phyloP scores from a whole-genome alignment of 2,888 invertebrate species.

The Heliothis peltigera region DNA sequence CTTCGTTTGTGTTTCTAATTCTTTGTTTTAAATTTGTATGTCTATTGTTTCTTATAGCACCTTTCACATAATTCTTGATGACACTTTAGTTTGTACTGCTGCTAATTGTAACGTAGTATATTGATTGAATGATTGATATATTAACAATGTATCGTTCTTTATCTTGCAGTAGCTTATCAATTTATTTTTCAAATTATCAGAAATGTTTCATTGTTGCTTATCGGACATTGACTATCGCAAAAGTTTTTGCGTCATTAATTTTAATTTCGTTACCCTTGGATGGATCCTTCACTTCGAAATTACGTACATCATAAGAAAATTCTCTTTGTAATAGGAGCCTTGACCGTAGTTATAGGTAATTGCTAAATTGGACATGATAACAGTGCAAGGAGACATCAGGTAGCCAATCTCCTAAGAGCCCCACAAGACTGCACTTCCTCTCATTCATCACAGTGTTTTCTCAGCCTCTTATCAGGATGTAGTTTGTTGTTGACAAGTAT shows the following conservation, averaged over 20 bases:
- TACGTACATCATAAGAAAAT: neutral
- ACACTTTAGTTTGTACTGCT: slow-evolving; percentile 15
- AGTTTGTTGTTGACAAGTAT: slow-evolving; percentile 31
- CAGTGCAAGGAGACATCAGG: slow-evolving; percentile 16
- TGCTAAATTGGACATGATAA: slow-evolving; percentile 40
- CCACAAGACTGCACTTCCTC: slow-evolving; percentile 19
- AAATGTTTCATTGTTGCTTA: slow-evolving; percentile 50
- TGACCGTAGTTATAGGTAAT: slow-evolving; percentile 39
- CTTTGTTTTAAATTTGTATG: slow-evolving; percentile 16
- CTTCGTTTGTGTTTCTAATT: slow-evolving; percentile 48
- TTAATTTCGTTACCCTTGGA: slow-evolving; percentile 8
- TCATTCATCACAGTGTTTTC: slow-evolving; percentile 15
- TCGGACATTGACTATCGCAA: slow-evolving; percentile 40
- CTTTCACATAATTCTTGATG: slow-evolving; percentile 8
- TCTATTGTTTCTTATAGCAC: slow-evolving; percentile 17
- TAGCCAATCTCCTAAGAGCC: slow-evolving; percentile 19
- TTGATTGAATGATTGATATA: slow-evolving; percentile 27
- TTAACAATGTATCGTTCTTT: slow-evolving; percentile 42
- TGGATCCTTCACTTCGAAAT: neutral
- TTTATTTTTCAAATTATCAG: slow-evolving; percentile 41
- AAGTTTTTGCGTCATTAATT: slow-evolving; percentile 19
- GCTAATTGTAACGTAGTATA: slow-evolving; percentile 4
- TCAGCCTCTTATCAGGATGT: slow-evolving; percentile 30
- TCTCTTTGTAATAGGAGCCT: slow-evolving; percentile 17
- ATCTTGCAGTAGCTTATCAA: slow-evolving; percentile 47